A percentile compares a stretch with the other conserved stretches of the same genome.
phyloP scores from a whole-genome alignment of 2,888 invertebrate genomes.

The Chrysodeixis includens region DNA sequence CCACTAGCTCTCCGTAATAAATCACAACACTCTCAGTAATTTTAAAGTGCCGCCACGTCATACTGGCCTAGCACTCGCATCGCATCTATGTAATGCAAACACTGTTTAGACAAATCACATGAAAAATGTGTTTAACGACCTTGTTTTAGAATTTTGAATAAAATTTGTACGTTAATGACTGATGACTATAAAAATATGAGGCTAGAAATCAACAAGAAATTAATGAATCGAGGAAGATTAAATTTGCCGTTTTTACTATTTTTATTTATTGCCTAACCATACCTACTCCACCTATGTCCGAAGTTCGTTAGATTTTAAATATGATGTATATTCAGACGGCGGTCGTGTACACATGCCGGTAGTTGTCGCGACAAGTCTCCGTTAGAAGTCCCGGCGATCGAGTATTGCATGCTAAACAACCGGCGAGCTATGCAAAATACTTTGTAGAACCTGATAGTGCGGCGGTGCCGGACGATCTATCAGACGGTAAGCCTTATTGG shows the following conservation, averaged over 20 bases:
- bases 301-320: conserved; percentile 42
- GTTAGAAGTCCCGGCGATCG: conserved; percentile 75
- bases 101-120: too few species aligned
- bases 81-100: too few species aligned
- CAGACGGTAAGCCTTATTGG: conserved; percentile 72
- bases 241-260: too few species aligned
- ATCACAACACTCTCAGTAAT: conserved; percentile 18
- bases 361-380: conserved; percentile 79
- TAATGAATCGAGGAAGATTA: too few species aligned
- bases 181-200: too few species aligned
- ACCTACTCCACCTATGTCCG: conserved; percentile 8
- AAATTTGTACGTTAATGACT: too few species aligned
- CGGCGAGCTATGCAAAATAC: conserved; percentile 70
- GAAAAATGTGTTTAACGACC: too few species aligned
- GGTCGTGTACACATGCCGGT: conserved; percentile 67
- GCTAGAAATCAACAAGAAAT: too few species aligned
- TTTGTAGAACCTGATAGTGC: conserved; percentile 67
- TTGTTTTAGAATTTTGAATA: too few species aligned
- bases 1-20: conserved; percentile 12
- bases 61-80: not conserved
- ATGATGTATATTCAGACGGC: conserved; percentile 39
- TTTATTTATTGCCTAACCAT: too few species aligned
- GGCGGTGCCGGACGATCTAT: conserved; percentile 66
- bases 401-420: conserved; percentile 80
- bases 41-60: not conserved